Evolutionary conservation across 2,113 vertebrate genomes (phyloP).

Genomic region (Cyphomyrus discorhynchus): DNA sequence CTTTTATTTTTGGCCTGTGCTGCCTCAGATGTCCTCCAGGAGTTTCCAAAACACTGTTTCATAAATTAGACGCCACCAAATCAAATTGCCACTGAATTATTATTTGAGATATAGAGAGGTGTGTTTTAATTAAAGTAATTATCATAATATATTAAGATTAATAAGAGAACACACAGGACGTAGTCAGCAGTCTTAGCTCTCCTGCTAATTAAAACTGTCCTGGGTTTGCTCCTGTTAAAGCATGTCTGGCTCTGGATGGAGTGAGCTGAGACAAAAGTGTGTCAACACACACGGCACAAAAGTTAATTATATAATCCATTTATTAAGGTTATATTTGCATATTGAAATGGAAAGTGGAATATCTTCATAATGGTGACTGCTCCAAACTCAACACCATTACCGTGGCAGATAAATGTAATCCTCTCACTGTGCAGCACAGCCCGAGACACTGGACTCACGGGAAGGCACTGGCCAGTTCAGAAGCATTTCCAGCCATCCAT

Average conservation of each 20-base stretch:
- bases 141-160: not conserved
- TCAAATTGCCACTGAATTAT: not conserved
- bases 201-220: constrained; percentile 1
- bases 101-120: not conserved
- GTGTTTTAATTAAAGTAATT: not conserved
- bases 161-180: not conserved
- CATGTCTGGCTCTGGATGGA: not conserved
- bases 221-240: not conserved
- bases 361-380: not conserved
- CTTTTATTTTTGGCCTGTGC: not conserved
- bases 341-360: not conserved
- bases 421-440: not conserved
- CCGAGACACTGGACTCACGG: not conserved
- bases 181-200: not conserved
- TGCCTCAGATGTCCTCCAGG: not conserved
- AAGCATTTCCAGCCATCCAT: not conserved
- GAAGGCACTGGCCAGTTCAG: not conserved
- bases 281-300: not conserved
- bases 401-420: not conserved
- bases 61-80: not conserved
- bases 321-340: not conserved
- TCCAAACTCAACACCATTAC: not conserved
- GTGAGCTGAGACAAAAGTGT: not conserved
- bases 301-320: not conserved
- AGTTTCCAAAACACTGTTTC: not conserved